These are phyloP conservation scores for Myzus persicae DNA, from an alignment of 1,140 invertebrate species.

Conservation along the genomic window DNA sequence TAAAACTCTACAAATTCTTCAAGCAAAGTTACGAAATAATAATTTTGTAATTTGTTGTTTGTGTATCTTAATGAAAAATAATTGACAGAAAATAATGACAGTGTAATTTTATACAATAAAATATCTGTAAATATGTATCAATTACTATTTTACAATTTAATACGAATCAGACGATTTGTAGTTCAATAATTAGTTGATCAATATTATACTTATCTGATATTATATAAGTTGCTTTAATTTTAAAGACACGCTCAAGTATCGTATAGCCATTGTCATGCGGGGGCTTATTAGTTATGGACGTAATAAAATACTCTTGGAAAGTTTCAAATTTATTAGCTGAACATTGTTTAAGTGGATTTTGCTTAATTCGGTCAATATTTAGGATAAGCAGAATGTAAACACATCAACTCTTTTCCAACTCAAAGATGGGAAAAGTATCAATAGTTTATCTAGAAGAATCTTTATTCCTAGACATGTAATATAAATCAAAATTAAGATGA, in stretches of 20 bases:
- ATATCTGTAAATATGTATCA: neutral
- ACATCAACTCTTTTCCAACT: neutral
- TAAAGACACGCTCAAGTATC: neutral
- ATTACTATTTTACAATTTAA: neutral
- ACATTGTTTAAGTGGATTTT: neutral
- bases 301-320: neutral
- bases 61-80: neutral
- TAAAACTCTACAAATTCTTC: neutral
- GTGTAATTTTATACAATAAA: neutral
- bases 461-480: neutral
- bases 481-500: conserved; percentile 16
- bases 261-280: neutral
- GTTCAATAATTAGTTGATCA: neutral
- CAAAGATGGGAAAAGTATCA: neutral
- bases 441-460: conserved; percentile 11
- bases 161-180: neutral
- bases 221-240: neutral
- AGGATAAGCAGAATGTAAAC: neutral
- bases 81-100: neutral
- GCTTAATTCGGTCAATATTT: neutral
- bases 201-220: neutral
- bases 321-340: neutral
- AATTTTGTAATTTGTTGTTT: neutral
- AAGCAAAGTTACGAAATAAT: neutral
- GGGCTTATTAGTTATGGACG: neutral